Evolutionary conservation across 2,113 vertebrate species (phyloP).

Genomic region (Noctilio leporinus): DNA sequence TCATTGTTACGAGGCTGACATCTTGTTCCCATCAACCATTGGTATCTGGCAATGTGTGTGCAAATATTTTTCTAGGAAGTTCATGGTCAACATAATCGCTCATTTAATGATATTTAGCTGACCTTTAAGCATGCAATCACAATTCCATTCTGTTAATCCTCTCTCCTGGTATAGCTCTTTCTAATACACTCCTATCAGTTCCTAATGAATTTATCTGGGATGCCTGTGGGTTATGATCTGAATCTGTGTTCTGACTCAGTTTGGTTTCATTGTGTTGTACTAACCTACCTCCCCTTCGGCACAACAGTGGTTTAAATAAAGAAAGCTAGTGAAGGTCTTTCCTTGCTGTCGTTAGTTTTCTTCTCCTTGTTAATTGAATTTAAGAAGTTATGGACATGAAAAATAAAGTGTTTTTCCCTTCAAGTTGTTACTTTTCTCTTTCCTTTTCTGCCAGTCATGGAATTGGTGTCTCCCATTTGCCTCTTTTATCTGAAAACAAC

Average conservation of each 20-base stretch:
- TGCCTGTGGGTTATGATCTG: background rate
- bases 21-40: background rate
- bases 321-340: constrained; percentile 51
- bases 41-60: background rate
- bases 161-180: background rate
- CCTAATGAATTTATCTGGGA: constrained; percentile 1
- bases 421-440: constrained; percentile 50
- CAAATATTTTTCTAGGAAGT: constrained; percentile 6
- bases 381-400: constrained; percentile 56
- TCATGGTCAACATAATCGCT: background rate
- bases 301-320: constrained; percentile 49
- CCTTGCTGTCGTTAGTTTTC: constrained; percentile 66
- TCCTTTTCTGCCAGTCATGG: constrained; percentile 28
- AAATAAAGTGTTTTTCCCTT: constrained; percentile 44
- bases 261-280: constrained; percentile 54
- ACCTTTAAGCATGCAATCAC: background rate
- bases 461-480: background rate
- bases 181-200: background rate
- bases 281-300: constrained; percentile 26
- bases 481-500: constrained; percentile 29
- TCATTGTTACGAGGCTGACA: background rate
- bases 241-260: constrained; percentile 30
- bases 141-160: background rate
- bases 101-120: background rate
- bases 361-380: constrained; percentile 62